These are phyloP conservation scores for Stercorarius parasiticus DNA, from an alignment of 2,113 vertebrate genomes.

Conservation along the genomic window DNA sequence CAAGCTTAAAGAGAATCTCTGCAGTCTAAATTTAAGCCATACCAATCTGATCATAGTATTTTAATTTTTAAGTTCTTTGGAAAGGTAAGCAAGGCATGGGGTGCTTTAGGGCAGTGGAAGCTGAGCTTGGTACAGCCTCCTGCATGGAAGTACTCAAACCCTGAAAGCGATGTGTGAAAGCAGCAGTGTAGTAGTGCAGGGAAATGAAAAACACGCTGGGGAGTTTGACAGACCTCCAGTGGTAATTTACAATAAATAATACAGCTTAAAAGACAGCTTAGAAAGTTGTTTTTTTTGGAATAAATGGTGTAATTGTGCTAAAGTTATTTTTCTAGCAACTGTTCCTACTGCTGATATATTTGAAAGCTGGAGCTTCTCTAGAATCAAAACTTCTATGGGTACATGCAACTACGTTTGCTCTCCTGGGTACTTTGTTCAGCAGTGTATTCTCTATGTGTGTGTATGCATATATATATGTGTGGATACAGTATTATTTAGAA, in stretches of 20 bases:
- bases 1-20: background rate
- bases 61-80: background rate
- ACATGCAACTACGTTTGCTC: background rate
- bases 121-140: background rate
- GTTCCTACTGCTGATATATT: background rate
- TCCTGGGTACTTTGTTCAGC: background rate
- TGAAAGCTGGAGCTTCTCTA: background rate
- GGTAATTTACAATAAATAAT: background rate
- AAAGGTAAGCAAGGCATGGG: background rate
- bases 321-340: background rate
- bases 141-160: background rate
- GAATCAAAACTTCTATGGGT: background rate
- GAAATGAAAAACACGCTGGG: background rate
- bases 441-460: no score
- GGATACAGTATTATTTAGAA: background rate
- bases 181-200: background rate
- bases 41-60: background rate
- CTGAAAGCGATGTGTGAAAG: background rate
- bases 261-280: background rate
- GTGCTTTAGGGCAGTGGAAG: background rate
- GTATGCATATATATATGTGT: no score
- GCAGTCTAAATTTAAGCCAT: background rate
- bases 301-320: background rate
- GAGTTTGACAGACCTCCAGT: background rate
- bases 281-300: background rate